Base-by-base conservation (phyloP, 2,113 vertebrate species). In the Equus quagga region DNA sequence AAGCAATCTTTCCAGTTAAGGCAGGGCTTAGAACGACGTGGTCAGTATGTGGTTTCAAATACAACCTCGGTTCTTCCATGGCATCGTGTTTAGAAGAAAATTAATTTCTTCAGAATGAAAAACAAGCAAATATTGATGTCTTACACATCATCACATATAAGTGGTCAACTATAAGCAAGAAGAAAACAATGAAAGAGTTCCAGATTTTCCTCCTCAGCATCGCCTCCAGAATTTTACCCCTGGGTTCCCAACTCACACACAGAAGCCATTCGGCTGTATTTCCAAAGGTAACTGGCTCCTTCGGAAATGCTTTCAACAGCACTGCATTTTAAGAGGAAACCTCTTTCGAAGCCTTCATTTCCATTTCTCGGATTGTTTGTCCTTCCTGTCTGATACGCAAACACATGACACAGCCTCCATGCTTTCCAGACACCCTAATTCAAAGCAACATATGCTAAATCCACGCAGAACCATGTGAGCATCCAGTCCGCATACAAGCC, bases 371-470 rank as follows among this genome's bases (percentile, higher is more conserved):
- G 97, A 98, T 70, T 97, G 97, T 95, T 97, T 96, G 96, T 5
- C 91, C 95, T 98, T 96, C 91, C 96, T 96, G 82, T 73, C 91
- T 95, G 97, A 85, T 84, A 67, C 51, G 96, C 97, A 98, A 97
- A 98, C 93, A 98, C 98, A 96, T 14, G 96, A 89, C 89, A 96
- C 97, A 96, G 97, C 94, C 98, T 98, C 98, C 98, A 98, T 98
- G 94, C 98, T 97, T 96, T 78, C 96, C 93, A 95, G 24, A 60
- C 1, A 21, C 90, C 97, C 96, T 92, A 81, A 91, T 41, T 93
- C 94, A 96, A 98, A 97, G 96, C 97, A 79, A 87, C 44, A 5
- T 44, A 97, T 46, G 96, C 88, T 2, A 14, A 95, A 95, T 21
- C 64, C 26, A 95, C 44, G 7, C 93, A 41, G 78, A 92, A 19